A percentile compares a stretch with the other conserved stretches of the same genome.
Evolutionary conservation across 2,113 vertebrate genomes (phyloP).

Genomic region (Tragelaphus scriptus): DNA sequence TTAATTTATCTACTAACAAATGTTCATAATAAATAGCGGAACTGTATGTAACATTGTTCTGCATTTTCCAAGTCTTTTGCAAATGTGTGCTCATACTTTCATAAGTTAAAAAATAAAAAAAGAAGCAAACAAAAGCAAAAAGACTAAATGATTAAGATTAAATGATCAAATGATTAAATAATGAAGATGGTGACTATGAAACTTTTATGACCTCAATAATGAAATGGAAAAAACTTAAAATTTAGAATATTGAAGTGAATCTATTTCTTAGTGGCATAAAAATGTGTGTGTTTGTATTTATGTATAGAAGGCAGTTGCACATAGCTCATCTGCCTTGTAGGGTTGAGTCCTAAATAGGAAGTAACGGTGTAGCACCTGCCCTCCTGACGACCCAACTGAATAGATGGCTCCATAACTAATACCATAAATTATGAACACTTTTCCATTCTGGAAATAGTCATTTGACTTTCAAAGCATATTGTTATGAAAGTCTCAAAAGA

Average conservation of each 20-base stretch:
- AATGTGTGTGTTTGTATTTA: not conserved
- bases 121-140: not conserved
- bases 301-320: not conserved
- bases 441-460: not conserved
- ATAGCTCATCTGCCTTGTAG: not conserved
- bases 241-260: not conserved
- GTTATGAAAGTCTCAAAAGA: not conserved
- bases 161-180: not conserved
- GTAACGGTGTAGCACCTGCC: not conserved
- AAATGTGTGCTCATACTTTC: not conserved
- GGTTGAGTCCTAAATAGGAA: not conserved
- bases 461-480: not conserved
- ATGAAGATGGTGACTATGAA: not conserved
- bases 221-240: not conserved
- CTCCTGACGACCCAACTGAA: not conserved
- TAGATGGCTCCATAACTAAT: not conserved
- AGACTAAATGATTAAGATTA: not conserved
- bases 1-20: not conserved
- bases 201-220: not conserved
- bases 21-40: fast-evolving
- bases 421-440: not conserved
- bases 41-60: not conserved
- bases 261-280: not conserved
- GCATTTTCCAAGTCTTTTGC: not conserved
- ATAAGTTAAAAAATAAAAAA: not conserved